A percentile compares a stretch with the other conserved stretches of the same genome.
phyloP scores from a whole-genome alignment of 2,797 vertebrate genomes.

The Cyclopterus lumpus region DNA sequence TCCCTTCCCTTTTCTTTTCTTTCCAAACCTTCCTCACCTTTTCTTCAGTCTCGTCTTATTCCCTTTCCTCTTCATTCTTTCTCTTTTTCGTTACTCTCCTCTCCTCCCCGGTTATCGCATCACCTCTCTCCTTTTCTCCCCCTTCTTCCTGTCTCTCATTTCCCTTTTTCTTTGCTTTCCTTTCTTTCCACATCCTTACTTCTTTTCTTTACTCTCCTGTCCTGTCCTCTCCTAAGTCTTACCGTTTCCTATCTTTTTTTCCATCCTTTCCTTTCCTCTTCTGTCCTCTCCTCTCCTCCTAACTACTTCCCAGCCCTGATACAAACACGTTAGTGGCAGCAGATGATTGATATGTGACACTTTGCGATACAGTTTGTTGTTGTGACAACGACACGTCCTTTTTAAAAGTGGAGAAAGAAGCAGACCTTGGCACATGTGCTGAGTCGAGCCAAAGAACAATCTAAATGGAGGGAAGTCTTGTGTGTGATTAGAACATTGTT shows the following conservation, averaged over 20 bases:
- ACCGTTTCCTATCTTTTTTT: too few species aligned
- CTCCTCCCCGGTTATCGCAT: too few species aligned
- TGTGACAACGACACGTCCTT: slow-evolving; percentile 16
- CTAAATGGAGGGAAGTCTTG: slow-evolving; percentile 32
- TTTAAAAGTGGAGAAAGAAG: slow-evolving; percentile 18
- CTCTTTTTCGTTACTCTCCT: not conserved
- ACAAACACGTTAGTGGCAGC: slow-evolving; percentile 5
- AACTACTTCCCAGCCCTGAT: not conserved
- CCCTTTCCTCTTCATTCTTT: not conserved
- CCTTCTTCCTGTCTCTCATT: not conserved
- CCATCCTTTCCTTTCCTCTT: too few species aligned
- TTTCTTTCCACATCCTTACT: not conserved
- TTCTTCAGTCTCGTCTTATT: not conserved
- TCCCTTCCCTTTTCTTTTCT: not conserved
- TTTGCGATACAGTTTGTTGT: slow-evolving; percentile 19
- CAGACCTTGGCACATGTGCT: slow-evolving; percentile 30
- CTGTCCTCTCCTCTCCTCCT: not conserved
- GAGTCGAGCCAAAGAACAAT: not conserved
- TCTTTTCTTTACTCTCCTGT: not conserved
- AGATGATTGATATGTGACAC: slow-evolving; percentile 31
- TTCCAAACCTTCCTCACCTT: not conserved
- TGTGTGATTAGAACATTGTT: slow-evolving; percentile 43
- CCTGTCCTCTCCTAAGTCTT: not conserved
- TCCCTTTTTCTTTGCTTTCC: not conserved
- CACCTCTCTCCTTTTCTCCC: not conserved